phyloP scores from a whole-genome alignment of 2,113 vertebrate genomes.

The Pygoscelis antarcticus region DNA sequence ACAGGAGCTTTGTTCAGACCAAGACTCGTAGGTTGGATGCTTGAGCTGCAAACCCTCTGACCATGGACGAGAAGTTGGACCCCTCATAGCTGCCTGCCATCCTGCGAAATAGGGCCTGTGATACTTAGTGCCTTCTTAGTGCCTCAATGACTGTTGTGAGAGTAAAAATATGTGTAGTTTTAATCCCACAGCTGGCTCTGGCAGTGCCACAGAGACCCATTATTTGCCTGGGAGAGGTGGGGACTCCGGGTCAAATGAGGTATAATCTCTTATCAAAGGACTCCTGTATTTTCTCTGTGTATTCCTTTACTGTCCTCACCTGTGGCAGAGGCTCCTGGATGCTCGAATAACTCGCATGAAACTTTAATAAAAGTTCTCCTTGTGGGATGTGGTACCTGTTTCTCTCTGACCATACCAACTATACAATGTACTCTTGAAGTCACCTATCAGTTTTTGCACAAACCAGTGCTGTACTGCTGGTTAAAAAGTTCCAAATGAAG shows the following conservation, averaged over 20 bases:
- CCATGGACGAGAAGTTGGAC: rapidly evolving
- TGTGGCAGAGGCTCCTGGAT: not conserved
- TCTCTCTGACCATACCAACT: not conserved
- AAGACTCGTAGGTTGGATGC: not conserved
- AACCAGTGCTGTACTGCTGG: not conserved
- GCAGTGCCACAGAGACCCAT: not conserved
- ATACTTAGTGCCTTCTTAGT: not conserved
- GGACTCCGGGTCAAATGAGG: not conserved
- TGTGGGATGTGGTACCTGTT: not conserved
- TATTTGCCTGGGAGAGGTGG: not conserved
- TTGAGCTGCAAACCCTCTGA: not conserved
- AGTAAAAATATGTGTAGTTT: not conserved
- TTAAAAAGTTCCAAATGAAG: not conserved
- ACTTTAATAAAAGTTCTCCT: not conserved
- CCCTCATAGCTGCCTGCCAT: not conserved
- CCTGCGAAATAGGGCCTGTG: not conserved
- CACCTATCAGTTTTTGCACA: not conserved
- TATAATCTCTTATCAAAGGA: slow-evolving; percentile 18
- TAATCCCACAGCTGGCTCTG: not conserved
- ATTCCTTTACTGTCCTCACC: not conserved
- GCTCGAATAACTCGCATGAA: not conserved
- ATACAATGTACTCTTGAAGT: not conserved
- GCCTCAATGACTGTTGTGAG: not conserved
- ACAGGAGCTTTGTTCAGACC: not conserved
- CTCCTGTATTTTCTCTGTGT: not conserved